Conservation (phyloP, 1,140 invertebrate genomes). For the Anastatus disparis region DNA sequence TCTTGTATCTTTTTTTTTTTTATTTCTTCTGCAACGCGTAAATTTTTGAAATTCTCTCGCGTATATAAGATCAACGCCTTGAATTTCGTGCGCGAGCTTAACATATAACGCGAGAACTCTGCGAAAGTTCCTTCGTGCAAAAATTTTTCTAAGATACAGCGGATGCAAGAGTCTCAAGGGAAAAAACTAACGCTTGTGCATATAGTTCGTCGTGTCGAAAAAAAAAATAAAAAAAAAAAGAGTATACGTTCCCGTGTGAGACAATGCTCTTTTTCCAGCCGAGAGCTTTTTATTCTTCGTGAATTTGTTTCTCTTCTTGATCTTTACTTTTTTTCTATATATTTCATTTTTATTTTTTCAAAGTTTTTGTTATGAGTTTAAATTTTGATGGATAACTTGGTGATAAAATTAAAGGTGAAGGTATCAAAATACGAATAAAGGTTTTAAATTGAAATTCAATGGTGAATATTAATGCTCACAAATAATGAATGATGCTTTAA, state of each 20-base stretch:
- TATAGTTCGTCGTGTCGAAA: background rate
- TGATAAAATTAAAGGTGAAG: too few relatives aligned
- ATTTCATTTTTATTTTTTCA: too few relatives aligned
- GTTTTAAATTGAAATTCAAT: too few relatives aligned
- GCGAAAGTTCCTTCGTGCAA: conserved; percentile 16
- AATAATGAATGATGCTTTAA: too few relatives aligned
- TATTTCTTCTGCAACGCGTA: background rate
- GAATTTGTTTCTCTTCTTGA: conserved; percentile 6
- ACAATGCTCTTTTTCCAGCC: conserved; percentile 30
- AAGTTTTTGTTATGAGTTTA: too few relatives aligned
- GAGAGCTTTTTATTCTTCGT: conserved; percentile 1
- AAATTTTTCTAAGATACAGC: conserved; percentile 25
- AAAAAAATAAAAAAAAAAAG: background rate
- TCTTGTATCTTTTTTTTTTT: conserved; percentile 8
- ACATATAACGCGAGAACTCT: conserved; percentile 32
- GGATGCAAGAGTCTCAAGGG: conserved; percentile 30
- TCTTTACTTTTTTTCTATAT: background rate
- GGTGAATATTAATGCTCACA: too few relatives aligned
- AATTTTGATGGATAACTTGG: too few relatives aligned
- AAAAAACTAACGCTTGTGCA: conserved; percentile 32
- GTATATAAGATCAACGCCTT: conserved; percentile 39
- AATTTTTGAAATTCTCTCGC: conserved; percentile 54
- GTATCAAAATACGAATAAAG: too few relatives aligned
- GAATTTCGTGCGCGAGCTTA: conserved; percentile 26
- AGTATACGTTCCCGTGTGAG: background rate